Conservation (phyloP, 2,797 vertebrate genomes). For the Leptodactylus fallax region DNA sequence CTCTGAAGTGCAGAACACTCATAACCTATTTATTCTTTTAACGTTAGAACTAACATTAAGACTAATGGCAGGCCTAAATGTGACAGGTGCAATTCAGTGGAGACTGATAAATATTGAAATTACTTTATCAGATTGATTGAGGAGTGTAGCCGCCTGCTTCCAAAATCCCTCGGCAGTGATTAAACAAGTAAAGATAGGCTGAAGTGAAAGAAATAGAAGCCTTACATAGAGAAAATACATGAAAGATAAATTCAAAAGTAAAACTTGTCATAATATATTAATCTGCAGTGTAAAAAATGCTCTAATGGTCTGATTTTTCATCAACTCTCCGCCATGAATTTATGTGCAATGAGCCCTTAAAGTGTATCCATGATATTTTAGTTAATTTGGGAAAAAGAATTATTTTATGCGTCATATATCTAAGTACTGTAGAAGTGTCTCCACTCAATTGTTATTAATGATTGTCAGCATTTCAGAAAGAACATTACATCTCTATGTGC, state of each 20-base stretch:
- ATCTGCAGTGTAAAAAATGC: not conserved
- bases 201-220: conserved; percentile 16
- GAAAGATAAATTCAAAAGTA: conserved; percentile 31
- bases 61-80: conserved; percentile 42
- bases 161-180: conserved; percentile 38
- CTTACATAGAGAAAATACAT: not conserved
- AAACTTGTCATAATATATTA: conserved; percentile 36
- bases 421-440: not conserved
- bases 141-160: conserved; percentile 32
- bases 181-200: conserved; percentile 40
- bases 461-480: not conserved
- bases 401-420: not conserved
- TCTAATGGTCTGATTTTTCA: not conserved
- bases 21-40: conserved; percentile 47
- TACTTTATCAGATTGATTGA: conserved; percentile 51
- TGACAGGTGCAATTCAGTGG: conserved; percentile 42
- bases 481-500: no score
- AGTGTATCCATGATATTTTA: not conserved
- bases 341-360: not conserved
- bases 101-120: conserved; percentile 52
- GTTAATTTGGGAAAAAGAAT: not conserved
- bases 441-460: not conserved
- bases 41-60: conserved; percentile 41
- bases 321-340: not conserved
- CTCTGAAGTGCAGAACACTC: conserved; percentile 39